Base-by-base conservation (phyloP, 2,113 vertebrate genomes). In the Pterocles gutturalis region DNA sequence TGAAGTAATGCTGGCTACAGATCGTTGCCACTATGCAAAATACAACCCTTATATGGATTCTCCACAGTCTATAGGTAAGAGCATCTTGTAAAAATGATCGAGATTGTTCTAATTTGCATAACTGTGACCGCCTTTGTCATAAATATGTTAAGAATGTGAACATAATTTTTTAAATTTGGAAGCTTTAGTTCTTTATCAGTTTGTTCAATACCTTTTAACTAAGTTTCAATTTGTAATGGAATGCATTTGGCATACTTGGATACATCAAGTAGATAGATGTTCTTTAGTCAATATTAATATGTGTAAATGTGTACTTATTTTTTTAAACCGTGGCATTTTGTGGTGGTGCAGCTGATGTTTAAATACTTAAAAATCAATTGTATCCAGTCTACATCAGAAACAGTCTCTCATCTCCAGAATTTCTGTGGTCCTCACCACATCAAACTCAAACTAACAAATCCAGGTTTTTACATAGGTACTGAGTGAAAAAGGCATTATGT, bases 21-120 rank as follows among this genome's bases (percentile, higher is more conserved):
- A 99, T 97, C 99, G 99, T 69, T 98, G 98, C 58, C 99, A 99
- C 81, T 99, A 99, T 98, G 99, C 99, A 91, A 99, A 99, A 96
- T 99, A 99, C 98, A 99, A 99, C 91, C 99, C 99, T 29, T 99
- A 99, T 76, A 99, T 99, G 99, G 99, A 99, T 98, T 99, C 99
- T 66, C 99, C 99, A 18, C 99, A 99, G 97, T 99, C 99, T 96
- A 99, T 99, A 99, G 99, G 99, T 99, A 98, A 91, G 98, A 82
- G 5, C 17, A 25, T 80, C 17, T 53, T 89, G 46, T 29, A 91
- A 82, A 79, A 92, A 41, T 36, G 11, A 33, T 86, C n/a, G 25
- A 83, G 17, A 51, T 67, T 34, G 8, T 84, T 81, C 72, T 53
- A 3, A 3, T 78, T 87, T 78, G 7, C 20, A 8, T 75, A 53